A percentile compares a stretch with the other conserved stretches of the same genome.
phyloP scores from a whole-genome alignment of 2,113 vertebrate species.

The Philantomba maxwellii region DNA sequence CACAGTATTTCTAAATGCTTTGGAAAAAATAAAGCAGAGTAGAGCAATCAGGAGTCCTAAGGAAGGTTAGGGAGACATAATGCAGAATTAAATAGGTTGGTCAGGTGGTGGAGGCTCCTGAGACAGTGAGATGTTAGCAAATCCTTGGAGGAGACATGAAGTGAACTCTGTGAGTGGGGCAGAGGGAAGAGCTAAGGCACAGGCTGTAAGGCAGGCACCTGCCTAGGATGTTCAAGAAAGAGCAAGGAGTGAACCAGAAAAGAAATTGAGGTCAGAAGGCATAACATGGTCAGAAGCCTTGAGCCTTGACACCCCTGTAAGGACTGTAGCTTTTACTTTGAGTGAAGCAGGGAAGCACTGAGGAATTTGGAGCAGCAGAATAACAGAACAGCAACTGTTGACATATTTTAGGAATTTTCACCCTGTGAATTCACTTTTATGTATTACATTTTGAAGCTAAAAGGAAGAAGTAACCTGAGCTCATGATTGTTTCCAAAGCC shows the following conservation, averaged over 20 bases:
- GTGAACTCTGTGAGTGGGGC: rapidly evolving
- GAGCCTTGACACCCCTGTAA: neutral
- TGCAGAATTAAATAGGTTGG: neutral
- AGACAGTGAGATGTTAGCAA: neutral
- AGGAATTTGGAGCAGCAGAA: neutral
- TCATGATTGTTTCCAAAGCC: neutral
- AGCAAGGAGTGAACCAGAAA: neutral
- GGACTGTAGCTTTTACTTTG: neutral
- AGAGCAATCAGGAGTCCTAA: neutral
- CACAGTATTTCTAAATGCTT: neutral
- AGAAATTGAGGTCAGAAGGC: neutral
- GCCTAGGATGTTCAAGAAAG: neutral
- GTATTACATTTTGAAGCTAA: neutral
- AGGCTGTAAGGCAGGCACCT: neutral
- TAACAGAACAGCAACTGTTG: neutral
- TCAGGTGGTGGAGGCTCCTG: neutral
- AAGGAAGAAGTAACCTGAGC: neutral
- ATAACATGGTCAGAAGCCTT: neutral
- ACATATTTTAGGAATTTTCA: neutral
- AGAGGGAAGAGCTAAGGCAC: neutral
- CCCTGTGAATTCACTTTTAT: neutral
- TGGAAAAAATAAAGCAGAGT: neutral
- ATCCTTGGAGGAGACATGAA: neutral
- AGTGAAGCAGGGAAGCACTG: neutral
- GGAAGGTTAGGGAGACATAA: neutral